A percentile compares a stretch with the other conserved stretches of the same genome.
These are phyloP conservation scores for Hanleya hanleyi DNA, from an alignment of 2,888 invertebrate genomes.

Conservation along the genomic window DNA sequence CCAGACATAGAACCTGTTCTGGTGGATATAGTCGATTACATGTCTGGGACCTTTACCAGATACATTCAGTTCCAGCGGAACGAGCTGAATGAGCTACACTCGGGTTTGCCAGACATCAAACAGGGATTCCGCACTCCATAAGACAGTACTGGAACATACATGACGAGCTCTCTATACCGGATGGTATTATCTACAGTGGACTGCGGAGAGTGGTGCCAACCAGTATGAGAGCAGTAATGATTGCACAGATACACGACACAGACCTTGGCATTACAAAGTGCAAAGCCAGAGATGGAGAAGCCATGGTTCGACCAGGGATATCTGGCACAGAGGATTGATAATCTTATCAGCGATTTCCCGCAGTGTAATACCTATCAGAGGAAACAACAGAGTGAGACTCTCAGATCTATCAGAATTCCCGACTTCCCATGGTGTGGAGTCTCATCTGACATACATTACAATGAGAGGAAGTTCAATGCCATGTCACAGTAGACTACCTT, in stretches of 20 bases:
- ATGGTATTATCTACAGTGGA: slow-evolving; percentile 5
- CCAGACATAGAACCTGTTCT: slow-evolving; percentile 12
- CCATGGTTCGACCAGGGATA: not conserved
- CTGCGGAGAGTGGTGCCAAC: not conserved
- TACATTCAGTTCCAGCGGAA: slow-evolving; percentile 6
- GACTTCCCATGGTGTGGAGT: slow-evolving; percentile 2
- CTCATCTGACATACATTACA: too few relatives aligned
- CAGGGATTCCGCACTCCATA: not conserved
- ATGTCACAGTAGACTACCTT: too few relatives aligned
- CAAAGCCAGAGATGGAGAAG: not conserved
- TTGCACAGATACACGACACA: not conserved
- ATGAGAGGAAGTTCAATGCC: too few relatives aligned
- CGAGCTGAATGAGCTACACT: slow-evolving; percentile 13
- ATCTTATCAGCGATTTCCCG: not conserved
- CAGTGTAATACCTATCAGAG: not conserved
- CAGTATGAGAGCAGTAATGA: not conserved
- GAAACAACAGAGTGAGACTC: not conserved
- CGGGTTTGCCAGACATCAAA: not conserved
- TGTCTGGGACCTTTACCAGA: not conserved
- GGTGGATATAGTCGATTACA: slow-evolving; percentile 19
- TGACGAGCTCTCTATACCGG: too few relatives aligned
- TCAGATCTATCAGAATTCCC: not conserved
- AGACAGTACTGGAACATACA: slow-evolving; percentile 12
- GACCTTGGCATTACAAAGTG: not conserved
- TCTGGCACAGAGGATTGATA: not conserved